Base-by-base conservation (phyloP, 2,113 vertebrate species). In the Nannobrachium achirus region DNA sequence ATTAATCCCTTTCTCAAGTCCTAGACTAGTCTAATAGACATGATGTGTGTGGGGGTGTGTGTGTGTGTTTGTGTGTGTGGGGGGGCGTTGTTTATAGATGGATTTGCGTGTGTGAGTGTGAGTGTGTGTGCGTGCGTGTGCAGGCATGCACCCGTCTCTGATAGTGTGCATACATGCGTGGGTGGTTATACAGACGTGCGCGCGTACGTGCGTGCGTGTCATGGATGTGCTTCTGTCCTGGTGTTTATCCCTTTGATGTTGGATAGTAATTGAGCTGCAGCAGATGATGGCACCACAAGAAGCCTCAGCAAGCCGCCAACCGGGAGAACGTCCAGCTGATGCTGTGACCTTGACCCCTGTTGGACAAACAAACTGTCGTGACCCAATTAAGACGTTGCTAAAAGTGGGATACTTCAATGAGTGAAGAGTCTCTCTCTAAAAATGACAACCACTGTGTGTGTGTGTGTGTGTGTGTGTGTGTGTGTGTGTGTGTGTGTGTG, bases 201-300 rank as follows among this genome's bases (percentile, higher is more conserved):
- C 13, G 18, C 2, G 11, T 55, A 10, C 1, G 81, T 9, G 82
- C 58, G 52, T 69, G 82, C 75, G 78, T 73, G 72, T 69, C 59
- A 56, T 80, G 70, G 73, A 84, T 64, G 76, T 57, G 73, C 75
- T 76, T 75, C 68, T 81, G 79, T 60, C 56, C 46, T 40, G 73
- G 66, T 61, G 75, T 67, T 86, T 75, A 33, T 74, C 63, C 66
- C 81, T 89, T 89, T 90, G 88, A 91, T 80, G 78, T 67, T 1
- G 38, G 73, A 73, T 71, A 71, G 79, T 79, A 86, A 90, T 86
- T 79, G 69, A 86, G 83, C 71, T 60, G 71, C 69, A 63, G 78
- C 70, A 71, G 83, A 81, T 85, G 78, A 88, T 55, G 57, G 57
- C 71, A 77, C 85, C 82, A 63, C 82, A 60, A 86, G 81, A 50